Evolutionary conservation across 2,797 vertebrate species (phyloP).

Genomic region (Podarcis siculus): DNA sequence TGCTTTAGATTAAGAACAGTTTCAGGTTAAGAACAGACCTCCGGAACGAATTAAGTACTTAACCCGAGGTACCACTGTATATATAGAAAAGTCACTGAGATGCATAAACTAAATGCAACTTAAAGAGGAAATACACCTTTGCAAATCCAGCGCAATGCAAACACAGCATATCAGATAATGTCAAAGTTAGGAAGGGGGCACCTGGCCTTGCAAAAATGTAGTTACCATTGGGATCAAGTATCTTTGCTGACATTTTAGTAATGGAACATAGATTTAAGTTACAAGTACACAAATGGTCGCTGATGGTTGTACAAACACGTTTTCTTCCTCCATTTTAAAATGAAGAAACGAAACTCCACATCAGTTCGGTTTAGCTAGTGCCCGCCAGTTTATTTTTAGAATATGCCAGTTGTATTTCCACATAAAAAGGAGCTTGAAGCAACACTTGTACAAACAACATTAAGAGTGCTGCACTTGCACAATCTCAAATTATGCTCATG

Average conservation of each 20-base stretch:
- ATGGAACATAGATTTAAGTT: not conserved
- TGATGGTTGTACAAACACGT: not conserved
- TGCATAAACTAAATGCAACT: not conserved
- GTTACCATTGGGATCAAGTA: not conserved
- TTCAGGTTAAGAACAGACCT: too few relatives aligned
- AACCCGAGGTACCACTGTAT: too few relatives aligned
- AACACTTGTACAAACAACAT: not conserved
- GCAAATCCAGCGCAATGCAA: not conserved
- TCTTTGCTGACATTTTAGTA: not conserved
- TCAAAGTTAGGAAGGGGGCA: not conserved
- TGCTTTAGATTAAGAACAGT: too few relatives aligned
- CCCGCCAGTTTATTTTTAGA: not conserved
- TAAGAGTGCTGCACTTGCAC: not conserved
- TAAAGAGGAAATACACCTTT: not conserved
- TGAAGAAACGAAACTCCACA: conserved; percentile 11
- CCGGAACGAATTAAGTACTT: too few relatives aligned
- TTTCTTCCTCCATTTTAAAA: not conserved
- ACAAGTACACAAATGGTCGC: not conserved
- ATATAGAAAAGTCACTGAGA: not conserved
- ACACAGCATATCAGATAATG: not conserved
- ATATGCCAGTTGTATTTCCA: not conserved
- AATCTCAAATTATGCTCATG: not conserved
- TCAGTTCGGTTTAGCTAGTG: not conserved
- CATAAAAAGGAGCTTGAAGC: not conserved
- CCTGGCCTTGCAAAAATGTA: not conserved